Evolutionary conservation across 2,888 invertebrate genomes (phyloP).

Genomic region (Hipparchia sbordonii): DNA sequence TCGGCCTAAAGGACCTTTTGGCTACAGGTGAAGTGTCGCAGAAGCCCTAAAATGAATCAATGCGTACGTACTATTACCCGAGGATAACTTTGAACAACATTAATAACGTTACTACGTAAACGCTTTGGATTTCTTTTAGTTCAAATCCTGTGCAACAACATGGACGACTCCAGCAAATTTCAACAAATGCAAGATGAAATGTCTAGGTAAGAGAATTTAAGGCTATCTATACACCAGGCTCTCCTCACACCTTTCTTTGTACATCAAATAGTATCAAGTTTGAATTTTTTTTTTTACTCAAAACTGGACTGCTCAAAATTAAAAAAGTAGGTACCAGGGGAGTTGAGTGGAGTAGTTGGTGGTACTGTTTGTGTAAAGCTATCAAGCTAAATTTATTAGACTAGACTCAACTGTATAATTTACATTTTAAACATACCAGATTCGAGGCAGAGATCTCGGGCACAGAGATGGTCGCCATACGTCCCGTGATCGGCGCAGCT

Average conservation of each 20-base stretch:
- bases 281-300: too few relatives aligned
- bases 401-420: not conserved
- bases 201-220: slow-evolving; percentile 85
- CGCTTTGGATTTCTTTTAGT: slow-evolving; percentile 78
- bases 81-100: slow-evolving; percentile 33
- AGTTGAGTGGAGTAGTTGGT: too few relatives aligned
- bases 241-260: too few relatives aligned
- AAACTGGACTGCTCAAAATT: too few relatives aligned
- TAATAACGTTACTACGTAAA: slow-evolving; percentile 61
- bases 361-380: too few relatives aligned
- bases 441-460: slow-evolving; percentile 95
- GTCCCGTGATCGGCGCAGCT: slow-evolving; percentile 88
- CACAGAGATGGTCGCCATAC: slow-evolving; percentile 74
- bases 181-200: slow-evolving; percentile 96
- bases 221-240: not conserved
- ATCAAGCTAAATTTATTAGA: too few relatives aligned
- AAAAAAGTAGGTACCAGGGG: too few relatives aligned
- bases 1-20: not conserved
- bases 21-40: not conserved
- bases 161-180: slow-evolving; percentile 82
- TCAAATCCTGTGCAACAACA: slow-evolving; percentile 62
- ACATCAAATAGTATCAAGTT: too few relatives aligned
- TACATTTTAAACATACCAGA: slow-evolving; percentile 65
- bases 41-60: slow-evolving; percentile 29
- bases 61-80: slow-evolving; percentile 38